These are phyloP conservation scores for Bursaphelenchus okinawaensis DNA, from an alignment of 2,888 invertebrate species.

Conservation along the genomic window DNA sequence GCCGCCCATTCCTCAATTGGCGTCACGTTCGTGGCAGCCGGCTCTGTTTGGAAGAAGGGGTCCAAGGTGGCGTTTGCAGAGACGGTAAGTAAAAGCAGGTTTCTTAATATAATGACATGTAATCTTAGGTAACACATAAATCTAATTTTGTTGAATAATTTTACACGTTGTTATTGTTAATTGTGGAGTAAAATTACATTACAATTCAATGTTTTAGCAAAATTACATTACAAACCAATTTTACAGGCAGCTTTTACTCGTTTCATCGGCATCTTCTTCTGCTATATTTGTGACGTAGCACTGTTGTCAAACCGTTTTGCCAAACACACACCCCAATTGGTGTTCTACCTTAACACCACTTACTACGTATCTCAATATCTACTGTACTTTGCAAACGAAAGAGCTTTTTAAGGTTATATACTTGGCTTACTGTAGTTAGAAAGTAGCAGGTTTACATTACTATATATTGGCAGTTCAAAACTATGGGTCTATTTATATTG, in stretches of 20 bases:
- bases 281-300: slow-evolving; percentile 19
- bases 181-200: slow-evolving; percentile 1
- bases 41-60: slow-evolving; percentile 34
- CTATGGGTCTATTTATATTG: neutral
- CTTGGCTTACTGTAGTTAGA: no score
- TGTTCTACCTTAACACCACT: slow-evolving; percentile 23
- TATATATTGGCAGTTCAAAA: neutral
- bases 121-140: no score
- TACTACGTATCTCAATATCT: slow-evolving; percentile 26
- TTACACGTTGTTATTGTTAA: neutral
- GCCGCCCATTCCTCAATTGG: slow-evolving; percentile 17
- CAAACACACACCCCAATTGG: slow-evolving; percentile 23
- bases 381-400: slow-evolving; percentile 24
- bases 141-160: neutral
- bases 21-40: slow-evolving; percentile 23
- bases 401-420: slow-evolving; percentile 15
- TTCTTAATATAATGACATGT: no score
- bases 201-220: neutral
- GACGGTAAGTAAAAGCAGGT: slow-evolving; percentile 10
- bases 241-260: slow-evolving; percentile 30
- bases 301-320: slow-evolving; percentile 23
- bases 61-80: slow-evolving; percentile 28
- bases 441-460: neutral
- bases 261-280: slow-evolving; percentile 28
- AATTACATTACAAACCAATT: neutral